Percentiles rank a stretch among this genome's conserved stretches.
These are phyloP conservation scores for Alexandromys fortis DNA, from an alignment of 2,113 vertebrate species.

Conservation along the genomic window DNA sequence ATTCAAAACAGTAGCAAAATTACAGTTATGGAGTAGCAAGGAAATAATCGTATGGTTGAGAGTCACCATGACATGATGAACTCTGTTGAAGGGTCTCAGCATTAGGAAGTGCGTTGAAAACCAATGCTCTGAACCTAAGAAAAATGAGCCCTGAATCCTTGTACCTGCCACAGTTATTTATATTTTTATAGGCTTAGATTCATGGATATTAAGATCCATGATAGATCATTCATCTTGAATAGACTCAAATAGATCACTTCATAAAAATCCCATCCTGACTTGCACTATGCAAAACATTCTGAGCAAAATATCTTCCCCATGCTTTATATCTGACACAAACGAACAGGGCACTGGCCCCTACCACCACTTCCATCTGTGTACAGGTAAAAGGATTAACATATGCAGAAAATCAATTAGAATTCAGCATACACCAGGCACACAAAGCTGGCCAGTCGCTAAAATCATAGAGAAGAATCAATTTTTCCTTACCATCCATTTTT, in stretches of 20 bases:
- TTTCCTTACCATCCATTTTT: constrained; percentile 96
- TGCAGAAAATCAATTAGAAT: neutral
- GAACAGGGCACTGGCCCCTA: neutral
- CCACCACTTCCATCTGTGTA: neutral
- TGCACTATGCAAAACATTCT: neutral
- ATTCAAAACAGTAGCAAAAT: neutral
- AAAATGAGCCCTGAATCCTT: neutral
- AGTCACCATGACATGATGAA: neutral
- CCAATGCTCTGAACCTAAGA: neutral
- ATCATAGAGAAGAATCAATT: neutral
- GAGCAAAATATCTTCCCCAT: neutral
- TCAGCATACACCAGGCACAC: neutral
- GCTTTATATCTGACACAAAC: neutral
- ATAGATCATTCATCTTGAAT: neutral
- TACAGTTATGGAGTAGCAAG: neutral
- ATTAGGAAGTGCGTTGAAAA: neutral
- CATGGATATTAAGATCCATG: neutral
- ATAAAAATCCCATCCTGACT: constrained; percentile 13
- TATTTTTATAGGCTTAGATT: neutral
- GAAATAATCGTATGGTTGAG: neutral
- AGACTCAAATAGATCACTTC: neutral
- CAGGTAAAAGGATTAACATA: constrained; percentile 1
- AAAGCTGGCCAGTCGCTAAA: constrained; percentile 31
- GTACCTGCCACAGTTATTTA: neutral
- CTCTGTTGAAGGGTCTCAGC: neutral